These are phyloP conservation scores for Ceramica pisi DNA, from an alignment of 2,888 invertebrate species.

Conservation along the genomic window DNA sequence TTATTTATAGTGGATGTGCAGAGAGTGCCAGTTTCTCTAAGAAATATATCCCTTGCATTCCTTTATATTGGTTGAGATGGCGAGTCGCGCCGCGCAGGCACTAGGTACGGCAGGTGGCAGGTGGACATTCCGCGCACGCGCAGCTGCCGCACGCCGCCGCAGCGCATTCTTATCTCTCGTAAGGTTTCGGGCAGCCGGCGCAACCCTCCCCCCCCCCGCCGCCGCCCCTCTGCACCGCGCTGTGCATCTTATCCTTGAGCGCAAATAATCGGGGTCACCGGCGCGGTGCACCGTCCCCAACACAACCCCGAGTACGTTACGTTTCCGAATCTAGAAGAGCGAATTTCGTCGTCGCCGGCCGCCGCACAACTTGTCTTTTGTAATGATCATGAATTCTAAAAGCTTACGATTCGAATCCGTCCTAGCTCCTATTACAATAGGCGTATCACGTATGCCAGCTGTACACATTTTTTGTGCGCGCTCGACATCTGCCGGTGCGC, in stretches of 20 bases:
- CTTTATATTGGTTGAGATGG: no score
- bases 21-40: no score
- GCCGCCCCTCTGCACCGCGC: not conserved
- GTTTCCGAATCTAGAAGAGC: not conserved
- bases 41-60: no score
- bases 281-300: not conserved
- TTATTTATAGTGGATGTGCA: no score
- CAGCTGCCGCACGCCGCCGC: conserved; percentile 69
- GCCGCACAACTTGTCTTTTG: not conserved
- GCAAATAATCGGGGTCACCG: conserved; percentile 18
- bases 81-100: not conserved
- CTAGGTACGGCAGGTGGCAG: conserved; percentile 51
- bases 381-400: conserved; percentile 1
- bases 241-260: not conserved
- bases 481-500: conserved; percentile 44
- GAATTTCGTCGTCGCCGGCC: not conserved
- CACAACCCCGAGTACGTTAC: conserved; percentile 4
- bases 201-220: not conserved
- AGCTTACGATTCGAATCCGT: conserved; percentile 13
- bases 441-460: conserved; percentile 36
- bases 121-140: conserved; percentile 73
- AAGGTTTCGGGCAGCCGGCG: conserved; percentile 46
- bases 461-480: conserved; percentile 38
- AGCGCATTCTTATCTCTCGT: conserved; percentile 68
- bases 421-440: not conserved